Evolutionary conservation across 2,888 invertebrate genomes (phyloP), one percentile per base, ranked within the genome.

Genomic region (Agonopterix subpropinquella): DNA sequence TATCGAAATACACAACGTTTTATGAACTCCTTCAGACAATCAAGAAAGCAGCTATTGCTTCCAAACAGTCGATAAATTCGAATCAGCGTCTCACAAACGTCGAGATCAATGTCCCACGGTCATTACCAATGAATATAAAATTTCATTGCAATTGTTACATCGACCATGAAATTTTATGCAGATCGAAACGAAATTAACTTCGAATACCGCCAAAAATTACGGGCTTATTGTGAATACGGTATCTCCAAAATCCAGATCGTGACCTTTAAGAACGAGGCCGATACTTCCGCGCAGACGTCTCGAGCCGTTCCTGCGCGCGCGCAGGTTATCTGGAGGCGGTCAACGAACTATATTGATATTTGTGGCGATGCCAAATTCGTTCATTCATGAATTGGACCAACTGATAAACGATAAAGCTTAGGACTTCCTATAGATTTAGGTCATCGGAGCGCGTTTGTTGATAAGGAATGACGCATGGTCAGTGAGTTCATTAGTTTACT

Each of bases 261-360:
- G 75, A 79, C 77, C 80, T 79, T 79, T 78, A 51, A 49, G 56
- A 76, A 65, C 56, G 60, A 62, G 70, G 70, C 58, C 72, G 53
- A 46, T 49, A 63, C 58, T 69, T 72, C 70, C 70, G 67, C 70
- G 67, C 49, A 57, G 59, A 55, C 54, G 55, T 53, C 57, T 54
- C 53, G 51, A 28, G 28, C 51, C 49, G 52, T 55, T 11, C 11
- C n/a, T 11, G 46, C 46, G 45, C 39, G 18, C 36, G 45, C 45
- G 18, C 45, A 18, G 37, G n/a, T 28, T 11, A 42, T 45, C 43
- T 42, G 59, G 50, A 48, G 11, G 44, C 52, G 45, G 11, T 15
- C 15, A 15, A 10, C 9, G 13, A 11, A 7, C 13, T 43, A 28
- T 28, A 28, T 15, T 15, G 11, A 43, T 15, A 43, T 43, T 15